Evolutionary conservation across 2,888 invertebrate genomes (phyloP).

Genomic region (Epinotia demarniana): DNA sequence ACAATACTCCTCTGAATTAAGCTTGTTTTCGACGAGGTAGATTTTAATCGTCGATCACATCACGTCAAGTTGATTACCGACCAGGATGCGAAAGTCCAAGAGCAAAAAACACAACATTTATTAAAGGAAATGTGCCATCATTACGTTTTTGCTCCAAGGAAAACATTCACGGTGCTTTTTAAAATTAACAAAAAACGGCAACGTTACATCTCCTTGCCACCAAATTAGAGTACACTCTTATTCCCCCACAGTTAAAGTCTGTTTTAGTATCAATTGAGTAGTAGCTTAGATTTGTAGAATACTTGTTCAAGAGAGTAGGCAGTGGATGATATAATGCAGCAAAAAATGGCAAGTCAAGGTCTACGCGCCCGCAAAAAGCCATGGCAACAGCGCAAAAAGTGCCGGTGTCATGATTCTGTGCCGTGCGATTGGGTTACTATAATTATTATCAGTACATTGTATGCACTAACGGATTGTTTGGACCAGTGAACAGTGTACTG

Average conservation of each 20-base stretch:
- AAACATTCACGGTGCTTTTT: slow-evolving; percentile 43
- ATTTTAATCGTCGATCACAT: slow-evolving; percentile 22
- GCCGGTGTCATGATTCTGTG: slow-evolving; percentile 21
- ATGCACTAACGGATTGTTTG: background rate
- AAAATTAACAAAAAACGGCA: slow-evolving; percentile 40
- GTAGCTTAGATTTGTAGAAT: slow-evolving; percentile 1
- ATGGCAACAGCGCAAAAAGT: slow-evolving; percentile 40
- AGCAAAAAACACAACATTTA: slow-evolving; percentile 42
- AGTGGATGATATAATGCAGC: slow-evolving; percentile 44
- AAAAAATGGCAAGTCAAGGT: slow-evolving; percentile 43
- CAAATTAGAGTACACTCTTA: background rate
- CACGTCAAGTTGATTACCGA: slow-evolving; percentile 8
- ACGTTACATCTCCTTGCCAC: background rate
- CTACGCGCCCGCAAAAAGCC: slow-evolving; percentile 33
- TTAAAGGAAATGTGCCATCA: slow-evolving; percentile 45
- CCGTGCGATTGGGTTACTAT: slow-evolving; percentile 25
- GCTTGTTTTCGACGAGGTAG: slow-evolving; percentile 2
- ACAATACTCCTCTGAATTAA: background rate
- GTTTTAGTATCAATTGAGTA: background rate
- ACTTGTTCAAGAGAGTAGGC: slow-evolving; percentile 39
- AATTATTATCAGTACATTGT: slow-evolving; percentile 8
- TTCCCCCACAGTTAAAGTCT: background rate
- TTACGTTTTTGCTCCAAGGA: slow-evolving; percentile 43
- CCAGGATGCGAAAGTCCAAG: slow-evolving; percentile 39
- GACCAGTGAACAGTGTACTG: slow-evolving; percentile 1